phyloP scores from a whole-genome alignment of 1,140 invertebrate species.

The Leptoteleia sp. region DNA sequence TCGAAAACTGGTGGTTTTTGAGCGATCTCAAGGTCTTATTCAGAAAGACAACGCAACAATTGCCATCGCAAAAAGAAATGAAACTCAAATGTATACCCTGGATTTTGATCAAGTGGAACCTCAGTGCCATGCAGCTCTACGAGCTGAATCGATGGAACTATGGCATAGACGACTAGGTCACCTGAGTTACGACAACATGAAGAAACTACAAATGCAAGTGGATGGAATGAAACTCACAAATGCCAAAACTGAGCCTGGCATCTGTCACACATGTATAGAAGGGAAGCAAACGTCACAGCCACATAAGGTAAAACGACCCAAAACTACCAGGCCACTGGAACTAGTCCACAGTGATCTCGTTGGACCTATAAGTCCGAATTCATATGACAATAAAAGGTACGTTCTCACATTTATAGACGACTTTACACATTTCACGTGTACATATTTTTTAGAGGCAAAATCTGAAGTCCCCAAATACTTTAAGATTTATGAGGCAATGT shows the following conservation, averaged over 20 bases:
- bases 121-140: no score
- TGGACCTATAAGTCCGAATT: constrained; percentile 70
- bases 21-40: constrained; percentile 37
- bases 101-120: background rate
- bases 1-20: constrained; percentile 17
- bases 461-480: constrained; percentile 58
- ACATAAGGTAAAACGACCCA: background rate
- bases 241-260: background rate
- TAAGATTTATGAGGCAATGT: constrained; percentile 37
- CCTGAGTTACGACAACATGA: no score
- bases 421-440: constrained; percentile 66
- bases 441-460: constrained; percentile 73
- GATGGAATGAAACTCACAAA: background rate
- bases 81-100: constrained; percentile 21
- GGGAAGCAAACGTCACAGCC: constrained; percentile 29
- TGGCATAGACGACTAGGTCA: no score
- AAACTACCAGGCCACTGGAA: constrained; percentile 57
- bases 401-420: constrained; percentile 76
- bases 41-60: constrained; percentile 10
- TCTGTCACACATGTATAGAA: constrained; percentile 7
- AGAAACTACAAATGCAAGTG: no score
- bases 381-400: constrained; percentile 70
- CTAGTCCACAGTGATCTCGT: constrained; percentile 73
- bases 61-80: constrained; percentile 16
- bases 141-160: no score